Evolutionary conservation across 1,140 invertebrate genomes (phyloP), one percentile per base, ranked within the genome.

Genomic region (Chrysomallon squamiferum): DNA sequence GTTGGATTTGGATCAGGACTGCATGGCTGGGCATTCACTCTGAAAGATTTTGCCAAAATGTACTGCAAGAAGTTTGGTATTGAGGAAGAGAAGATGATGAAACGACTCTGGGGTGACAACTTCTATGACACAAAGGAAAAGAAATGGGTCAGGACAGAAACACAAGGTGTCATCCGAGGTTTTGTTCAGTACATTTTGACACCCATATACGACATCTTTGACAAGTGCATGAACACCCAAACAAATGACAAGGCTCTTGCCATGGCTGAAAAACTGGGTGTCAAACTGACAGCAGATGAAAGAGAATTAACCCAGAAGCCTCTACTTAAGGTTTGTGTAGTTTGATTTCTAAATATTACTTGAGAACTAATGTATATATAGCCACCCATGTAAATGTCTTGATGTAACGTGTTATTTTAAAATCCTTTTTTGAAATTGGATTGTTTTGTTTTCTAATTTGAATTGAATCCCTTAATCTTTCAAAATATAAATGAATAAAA

Each of bases 41-140:
- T 99, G 45, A 99, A 99, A 88, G 96, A 99, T 88, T 99, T 99
- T 88, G 91, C 97, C 62, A 96, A 99, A 87, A 97, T 99, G 92
- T 99, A 99, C 85, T 92, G 95, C 35, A 93, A 94, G 77, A 99
- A 99, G 87, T 99, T 99, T 89, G 96, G 96, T 87, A 97, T 99
- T 78, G 94, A 97, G 60, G 82, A 95, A 67, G 92, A 93, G 57
- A 99, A 99, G 85, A 90, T 99, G 77, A 99, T 99, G 97, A 97
- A 94, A 87, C 86, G 88, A 66, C 75, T 90, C 3, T 99, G 89
- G 89, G 98, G 98, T 84, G 97, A 99, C 86, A 97, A 96, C 84
- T 99, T 98, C 90, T 99, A 97, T 89, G 98, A 98, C 69, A 47
- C 62, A 3, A 71, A 66, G 18, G 69, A 75, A 25, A 99, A 99